Base-by-base conservation (phyloP, 2,113 vertebrate genomes). In the Triplophysa dalaica region DNA sequence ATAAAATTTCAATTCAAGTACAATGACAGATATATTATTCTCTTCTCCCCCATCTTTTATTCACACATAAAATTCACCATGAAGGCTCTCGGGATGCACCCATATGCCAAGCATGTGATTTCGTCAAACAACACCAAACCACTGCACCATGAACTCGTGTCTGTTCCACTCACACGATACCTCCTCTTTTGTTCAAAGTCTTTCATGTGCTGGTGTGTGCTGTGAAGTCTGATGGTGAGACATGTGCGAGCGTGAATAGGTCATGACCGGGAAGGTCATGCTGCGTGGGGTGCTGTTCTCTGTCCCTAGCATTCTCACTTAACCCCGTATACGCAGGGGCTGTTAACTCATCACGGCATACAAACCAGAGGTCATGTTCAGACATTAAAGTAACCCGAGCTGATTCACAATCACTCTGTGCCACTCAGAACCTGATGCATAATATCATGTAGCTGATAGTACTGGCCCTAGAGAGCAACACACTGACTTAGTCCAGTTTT, bases 21-120 rank as follows among this genome's bases (percentile, higher is more conserved):
- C 4, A 13, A 43, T 12, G 7, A 54, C 58, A 19, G n/a, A 67
- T 29, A 41, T 41, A 26, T 80, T 61, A 56, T 70, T 52, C 72
- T 48, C 16, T 48, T 2, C 62, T 16, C 10, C 45, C 60, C 16
- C 21, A 63, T 62, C 16, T 72, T 70, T 70, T 72, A 24, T 52
- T 63, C 68, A 60, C 13, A 43, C n/a, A 22, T 50, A 65, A 72
- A 77, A 72, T 33, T 61, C 29, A 33, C 52, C 21, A 67, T 67
- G 52, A 72, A 73, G 22, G 26, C 43, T 68, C 9, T 67, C 8
- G 12, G 45, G 75, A 72, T 50, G 50, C 43, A 52, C 61, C 52
- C 63, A 45, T 56, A 74, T 78, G 67, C 64, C 48, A 45, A 69
- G 14, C 63, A 56, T 84, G 77, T 82, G 81, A 81, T 75, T 10